phyloP scores from a whole-genome alignment of 2,888 invertebrate genomes.

The Apodemia mormo region DNA sequence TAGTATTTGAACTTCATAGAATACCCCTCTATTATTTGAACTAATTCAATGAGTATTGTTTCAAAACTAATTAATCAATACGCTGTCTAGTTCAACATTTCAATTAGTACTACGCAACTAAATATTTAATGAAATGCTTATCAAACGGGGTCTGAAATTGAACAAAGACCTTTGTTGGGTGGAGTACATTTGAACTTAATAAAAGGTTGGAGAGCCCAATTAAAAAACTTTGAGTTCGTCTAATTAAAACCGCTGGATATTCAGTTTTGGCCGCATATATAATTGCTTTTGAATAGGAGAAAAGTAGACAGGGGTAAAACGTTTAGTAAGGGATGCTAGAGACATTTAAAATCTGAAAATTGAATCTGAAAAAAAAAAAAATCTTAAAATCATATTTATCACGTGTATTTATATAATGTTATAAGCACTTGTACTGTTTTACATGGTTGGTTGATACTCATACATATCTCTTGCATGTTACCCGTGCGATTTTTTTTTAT shows the following conservation, averaged over 20 bases:
- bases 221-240: slow-evolving; percentile 59
- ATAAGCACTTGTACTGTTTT: too few relatives aligned
- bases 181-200: slow-evolving; percentile 22
- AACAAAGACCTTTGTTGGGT: slow-evolving; percentile 20
- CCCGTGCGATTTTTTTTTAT: too few relatives aligned
- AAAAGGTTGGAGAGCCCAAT: slow-evolving; percentile 50
- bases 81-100: slow-evolving; percentile 17
- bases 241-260: slow-evolving; percentile 56
- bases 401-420: too few relatives aligned
- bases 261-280: slow-evolving; percentile 40
- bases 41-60: slow-evolving; percentile 14
- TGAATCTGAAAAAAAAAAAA: too few relatives aligned
- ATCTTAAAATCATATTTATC: too few relatives aligned
- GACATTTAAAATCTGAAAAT: neutral
- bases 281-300: slow-evolving; percentile 50
- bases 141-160: slow-evolving; percentile 10
- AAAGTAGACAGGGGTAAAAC: slow-evolving; percentile 28
- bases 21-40: slow-evolving; percentile 1
- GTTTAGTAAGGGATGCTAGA: neutral
- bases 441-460: too few relatives aligned
- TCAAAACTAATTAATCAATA: slow-evolving; percentile 16
- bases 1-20: neutral
- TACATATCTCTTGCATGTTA: too few relatives aligned
- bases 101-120: slow-evolving; percentile 17
- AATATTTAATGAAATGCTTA: slow-evolving; percentile 17